Percentiles rank a stretch among this genome's conserved stretches.
phyloP scores from a whole-genome alignment of 2,888 invertebrate genomes.

The Hymenopus coronatus region DNA sequence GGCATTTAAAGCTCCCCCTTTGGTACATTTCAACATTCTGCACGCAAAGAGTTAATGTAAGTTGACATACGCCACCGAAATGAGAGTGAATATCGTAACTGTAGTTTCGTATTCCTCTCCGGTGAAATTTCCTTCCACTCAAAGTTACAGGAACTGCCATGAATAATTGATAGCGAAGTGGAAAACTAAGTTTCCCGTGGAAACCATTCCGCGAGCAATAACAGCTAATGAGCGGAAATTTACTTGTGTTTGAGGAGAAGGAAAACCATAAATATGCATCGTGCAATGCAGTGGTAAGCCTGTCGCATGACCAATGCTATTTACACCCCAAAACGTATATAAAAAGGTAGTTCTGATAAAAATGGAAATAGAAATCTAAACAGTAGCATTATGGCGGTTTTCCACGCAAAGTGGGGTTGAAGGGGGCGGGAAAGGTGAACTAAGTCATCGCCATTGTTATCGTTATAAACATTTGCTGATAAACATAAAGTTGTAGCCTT shows the following conservation, averaged over 20 bases:
- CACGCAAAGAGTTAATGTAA: background rate
- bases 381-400: background rate
- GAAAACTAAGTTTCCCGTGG: background rate
- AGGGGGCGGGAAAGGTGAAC: background rate
- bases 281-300: background rate
- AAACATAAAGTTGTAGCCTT: background rate
- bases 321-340: background rate
- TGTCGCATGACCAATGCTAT: background rate
- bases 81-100: background rate
- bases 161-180: background rate
- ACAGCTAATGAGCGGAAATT: background rate
- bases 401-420: background rate
- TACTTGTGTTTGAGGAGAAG: background rate
- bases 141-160: background rate
- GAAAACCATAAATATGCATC: background rate
- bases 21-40: background rate
- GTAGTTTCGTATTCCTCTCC: background rate
- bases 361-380: background rate
- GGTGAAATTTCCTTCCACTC: background rate
- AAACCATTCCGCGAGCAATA: background rate
- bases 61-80: background rate
- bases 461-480: background rate
- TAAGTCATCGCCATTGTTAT: background rate
- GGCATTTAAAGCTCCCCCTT: background rate
- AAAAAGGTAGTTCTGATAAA: background rate